These are phyloP conservation scores for Triplophysa bombifrons DNA, from an alignment of 2,797 vertebrate genomes.

Conservation along the genomic window DNA sequence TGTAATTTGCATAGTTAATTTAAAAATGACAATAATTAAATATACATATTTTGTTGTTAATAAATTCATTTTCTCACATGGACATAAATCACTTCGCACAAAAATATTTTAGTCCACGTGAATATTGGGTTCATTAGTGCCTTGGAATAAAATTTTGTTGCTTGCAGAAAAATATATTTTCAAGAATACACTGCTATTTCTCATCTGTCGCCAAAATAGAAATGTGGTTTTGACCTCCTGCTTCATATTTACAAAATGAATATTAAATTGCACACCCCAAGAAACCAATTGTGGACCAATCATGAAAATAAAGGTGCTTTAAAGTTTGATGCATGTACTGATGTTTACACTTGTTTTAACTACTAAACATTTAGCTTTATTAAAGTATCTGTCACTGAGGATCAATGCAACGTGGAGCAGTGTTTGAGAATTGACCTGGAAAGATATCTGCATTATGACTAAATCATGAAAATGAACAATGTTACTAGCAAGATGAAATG, in stretches of 20 bases:
- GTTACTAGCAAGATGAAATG: constrained; percentile 3
- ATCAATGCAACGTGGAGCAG: neutral
- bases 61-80: neutral
- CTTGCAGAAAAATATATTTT: neutral
- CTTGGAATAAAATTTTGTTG: too few relatives aligned
- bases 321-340: too few relatives aligned
- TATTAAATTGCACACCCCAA: too few relatives aligned
- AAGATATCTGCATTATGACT: constrained; percentile 3
- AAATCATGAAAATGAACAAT: constrained; percentile 32
- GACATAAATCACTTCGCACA: neutral
- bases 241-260: too few relatives aligned
- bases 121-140: too few relatives aligned
- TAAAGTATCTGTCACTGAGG: too few relatives aligned
- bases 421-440: neutral
- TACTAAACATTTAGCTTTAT: too few relatives aligned
- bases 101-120: neutral
- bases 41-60: neutral
- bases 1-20: neutral
- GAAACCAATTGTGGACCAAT: too few relatives aligned
- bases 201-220: neutral
- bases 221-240: too few relatives aligned
- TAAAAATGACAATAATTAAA: neutral
- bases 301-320: too few relatives aligned
- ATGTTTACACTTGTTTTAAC: too few relatives aligned
- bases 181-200: too few relatives aligned